These are phyloP conservation scores for Dasyprocta punctata DNA, from an alignment of 2,113 vertebrate genomes.

Conservation along the genomic window DNA sequence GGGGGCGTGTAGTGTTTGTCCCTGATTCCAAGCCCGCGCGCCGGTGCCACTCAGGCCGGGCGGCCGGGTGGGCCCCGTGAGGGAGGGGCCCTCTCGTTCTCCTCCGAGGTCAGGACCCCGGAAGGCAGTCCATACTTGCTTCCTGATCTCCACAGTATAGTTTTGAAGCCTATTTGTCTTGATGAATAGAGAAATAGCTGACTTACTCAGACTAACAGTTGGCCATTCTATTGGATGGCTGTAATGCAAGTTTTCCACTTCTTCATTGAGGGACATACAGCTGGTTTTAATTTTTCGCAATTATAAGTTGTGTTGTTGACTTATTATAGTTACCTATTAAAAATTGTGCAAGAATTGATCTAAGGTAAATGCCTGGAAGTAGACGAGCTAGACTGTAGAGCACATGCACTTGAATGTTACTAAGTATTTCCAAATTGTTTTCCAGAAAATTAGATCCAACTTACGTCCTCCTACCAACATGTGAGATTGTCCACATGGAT, in stretches of 20 bases:
- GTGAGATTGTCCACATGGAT: neutral
- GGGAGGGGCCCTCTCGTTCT: too few relatives aligned
- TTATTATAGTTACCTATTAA: neutral
- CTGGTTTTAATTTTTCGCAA: neutral
- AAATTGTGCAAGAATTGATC: neutral
- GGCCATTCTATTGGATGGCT: neutral
- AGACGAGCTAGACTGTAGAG: neutral
- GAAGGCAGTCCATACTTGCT: too few relatives aligned
- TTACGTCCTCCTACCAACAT: neutral
- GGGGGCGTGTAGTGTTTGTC: too few relatives aligned
- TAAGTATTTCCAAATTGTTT: neutral
- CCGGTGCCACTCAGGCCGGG: too few relatives aligned
- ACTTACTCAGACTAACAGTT: neutral
- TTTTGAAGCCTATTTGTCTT: neutral
- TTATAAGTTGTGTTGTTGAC: neutral
- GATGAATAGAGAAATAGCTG: too few relatives aligned
- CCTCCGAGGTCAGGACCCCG: too few relatives aligned
- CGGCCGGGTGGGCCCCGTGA: too few relatives aligned
- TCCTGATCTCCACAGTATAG: neutral
- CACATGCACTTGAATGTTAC: neutral
- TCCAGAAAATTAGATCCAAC: neutral
- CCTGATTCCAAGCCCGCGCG: too few relatives aligned
- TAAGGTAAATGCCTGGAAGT: neutral
- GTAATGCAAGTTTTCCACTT: neutral
- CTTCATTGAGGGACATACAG: too few relatives aligned